Evolutionary conservation across 2,113 vertebrate species (phyloP).

Genomic region (Gasterosteus aculeatus): DNA sequence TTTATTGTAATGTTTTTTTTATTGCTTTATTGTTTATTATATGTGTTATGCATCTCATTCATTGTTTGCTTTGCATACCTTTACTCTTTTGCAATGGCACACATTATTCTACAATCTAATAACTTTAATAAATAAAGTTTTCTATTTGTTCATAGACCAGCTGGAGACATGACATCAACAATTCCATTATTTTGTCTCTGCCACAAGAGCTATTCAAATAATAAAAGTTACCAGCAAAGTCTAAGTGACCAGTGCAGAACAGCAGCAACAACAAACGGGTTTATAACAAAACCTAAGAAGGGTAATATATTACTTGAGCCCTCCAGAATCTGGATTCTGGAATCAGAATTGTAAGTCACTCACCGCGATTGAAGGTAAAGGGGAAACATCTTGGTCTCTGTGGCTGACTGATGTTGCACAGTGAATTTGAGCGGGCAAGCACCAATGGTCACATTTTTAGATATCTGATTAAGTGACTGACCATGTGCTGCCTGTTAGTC

Average conservation of each 20-base stretch:
- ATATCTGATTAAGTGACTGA: constrained; percentile 76
- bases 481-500: constrained; percentile 80
- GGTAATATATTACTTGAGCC: neutral
- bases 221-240: neutral
- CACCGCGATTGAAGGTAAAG: constrained; percentile 81
- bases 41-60: neutral
- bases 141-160: neutral
- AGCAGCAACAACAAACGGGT: neutral
- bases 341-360: constrained; percentile 59
- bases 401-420: constrained; percentile 56
- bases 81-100: neutral
- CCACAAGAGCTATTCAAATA: neutral
- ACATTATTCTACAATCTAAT: neutral
- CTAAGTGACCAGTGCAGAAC: neutral
- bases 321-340: neutral
- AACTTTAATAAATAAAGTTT: constrained; percentile 1
- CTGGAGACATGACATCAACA: constrained; percentile 1
- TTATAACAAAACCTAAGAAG: neutral
- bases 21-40: neutral
- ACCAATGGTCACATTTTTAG: constrained; percentile 73
- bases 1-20: neutral
- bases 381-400: constrained; percentile 78
- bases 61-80: constrained; percentile 1
- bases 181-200: neutral
- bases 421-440: constrained; percentile 45